A percentile compares a stretch with the other conserved stretches of the same genome.
Evolutionary conservation across 2,113 vertebrate species (phyloP).

Genomic region (Saccopteryx bilineata): DNA sequence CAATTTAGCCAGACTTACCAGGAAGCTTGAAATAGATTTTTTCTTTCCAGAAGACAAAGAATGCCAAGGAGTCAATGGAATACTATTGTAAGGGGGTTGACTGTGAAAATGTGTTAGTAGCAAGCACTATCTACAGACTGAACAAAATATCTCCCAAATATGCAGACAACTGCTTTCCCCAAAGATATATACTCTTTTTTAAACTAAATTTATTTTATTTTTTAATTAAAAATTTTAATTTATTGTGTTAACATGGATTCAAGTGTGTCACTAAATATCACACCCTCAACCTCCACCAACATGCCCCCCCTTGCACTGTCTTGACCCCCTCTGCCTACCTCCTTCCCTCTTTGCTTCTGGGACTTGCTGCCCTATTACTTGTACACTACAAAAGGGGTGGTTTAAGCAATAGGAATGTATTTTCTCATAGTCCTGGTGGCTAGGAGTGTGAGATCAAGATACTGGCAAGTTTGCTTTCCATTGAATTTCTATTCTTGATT

Average conservation of each 20-base stretch:
- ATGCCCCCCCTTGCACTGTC: too few relatives aligned
- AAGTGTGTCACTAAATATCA: too few relatives aligned
- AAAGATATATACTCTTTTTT: background rate
- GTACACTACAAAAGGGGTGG: background rate
- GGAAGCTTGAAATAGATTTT: background rate
- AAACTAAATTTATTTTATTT: too few relatives aligned
- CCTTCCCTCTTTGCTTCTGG: too few relatives aligned
- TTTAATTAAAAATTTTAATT: too few relatives aligned
- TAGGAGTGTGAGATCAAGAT: background rate
- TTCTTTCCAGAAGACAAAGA: background rate
- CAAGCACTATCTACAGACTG: background rate
- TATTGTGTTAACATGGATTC: too few relatives aligned
- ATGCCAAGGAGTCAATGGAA: background rate
- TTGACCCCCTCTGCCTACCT: too few relatives aligned
- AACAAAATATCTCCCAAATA: constrained; percentile 22
- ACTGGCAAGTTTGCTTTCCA: background rate
- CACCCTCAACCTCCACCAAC: too few relatives aligned
- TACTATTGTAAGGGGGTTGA: background rate
- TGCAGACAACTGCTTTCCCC: background rate
- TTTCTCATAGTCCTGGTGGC: background rate
- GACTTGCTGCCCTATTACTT: too few relatives aligned
- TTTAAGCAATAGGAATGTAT: background rate
- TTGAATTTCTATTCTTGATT: background rate
- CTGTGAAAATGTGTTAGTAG: background rate
- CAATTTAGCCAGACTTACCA: background rate